phyloP scores from a whole-genome alignment of 2,113 vertebrate species.

The Dipodomys spectabilis region DNA sequence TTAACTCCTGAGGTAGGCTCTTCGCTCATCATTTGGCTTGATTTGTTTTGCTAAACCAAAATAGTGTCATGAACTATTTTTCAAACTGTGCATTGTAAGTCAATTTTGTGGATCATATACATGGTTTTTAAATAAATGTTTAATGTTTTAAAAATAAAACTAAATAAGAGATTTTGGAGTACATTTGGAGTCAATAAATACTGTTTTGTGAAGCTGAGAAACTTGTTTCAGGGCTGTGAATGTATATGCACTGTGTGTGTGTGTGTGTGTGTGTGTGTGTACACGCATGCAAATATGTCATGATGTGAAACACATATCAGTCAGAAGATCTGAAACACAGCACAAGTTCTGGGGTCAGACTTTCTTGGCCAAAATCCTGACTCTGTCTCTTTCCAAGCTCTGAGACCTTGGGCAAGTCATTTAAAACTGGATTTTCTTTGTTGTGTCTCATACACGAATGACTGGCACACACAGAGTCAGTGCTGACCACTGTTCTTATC shows the following conservation, averaged over 20 bases:
- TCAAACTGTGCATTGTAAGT: conserved; percentile 1
- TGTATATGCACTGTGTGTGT: too few species aligned
- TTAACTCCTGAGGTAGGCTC: background rate
- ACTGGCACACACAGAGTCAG: background rate
- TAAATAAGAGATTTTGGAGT: background rate
- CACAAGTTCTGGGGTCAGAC: background rate
- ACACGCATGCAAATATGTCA: background rate
- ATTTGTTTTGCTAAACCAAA: background rate
- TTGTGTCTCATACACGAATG: background rate
- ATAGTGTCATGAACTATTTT: background rate
- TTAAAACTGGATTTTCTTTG: background rate
- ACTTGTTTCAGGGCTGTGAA: background rate
- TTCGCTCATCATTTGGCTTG: background rate
- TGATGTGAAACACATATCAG: background rate
- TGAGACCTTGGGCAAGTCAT: background rate
- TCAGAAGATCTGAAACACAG: background rate
- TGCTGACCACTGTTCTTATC: background rate
- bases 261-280: too few species aligned
- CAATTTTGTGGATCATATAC: background rate
- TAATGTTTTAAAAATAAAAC: background rate
- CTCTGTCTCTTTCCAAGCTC: background rate
- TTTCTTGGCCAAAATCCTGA: background rate
- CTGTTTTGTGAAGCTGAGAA: background rate
- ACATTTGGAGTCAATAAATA: background rate
- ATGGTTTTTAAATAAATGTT: background rate